These are phyloP conservation scores for Gymnocheta viridis DNA, from an alignment of 2,888 invertebrate species.

Conservation along the genomic window DNA sequence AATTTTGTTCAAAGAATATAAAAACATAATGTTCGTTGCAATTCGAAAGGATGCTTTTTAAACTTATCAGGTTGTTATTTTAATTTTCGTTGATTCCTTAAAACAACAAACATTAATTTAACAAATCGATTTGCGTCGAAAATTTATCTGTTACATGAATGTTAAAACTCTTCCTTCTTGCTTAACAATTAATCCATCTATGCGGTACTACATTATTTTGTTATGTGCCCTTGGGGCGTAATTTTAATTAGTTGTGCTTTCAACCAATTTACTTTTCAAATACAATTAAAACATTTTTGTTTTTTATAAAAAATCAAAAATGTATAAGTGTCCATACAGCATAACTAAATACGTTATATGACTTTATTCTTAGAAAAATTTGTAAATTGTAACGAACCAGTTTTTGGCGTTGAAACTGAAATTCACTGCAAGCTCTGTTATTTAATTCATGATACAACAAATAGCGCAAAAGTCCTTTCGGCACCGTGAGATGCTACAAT, in stretches of 20 bases:
- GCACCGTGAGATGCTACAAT: no score
- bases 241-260: conserved; percentile 80
- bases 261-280: conserved; percentile 81
- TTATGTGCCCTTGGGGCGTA: conserved; percentile 82
- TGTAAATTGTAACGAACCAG: background rate
- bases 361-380: background rate
- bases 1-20: no score
- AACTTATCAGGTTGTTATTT: no score
- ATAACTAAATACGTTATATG: background rate
- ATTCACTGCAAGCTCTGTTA: no score
- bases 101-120: no score
- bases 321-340: background rate
- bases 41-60: no score
- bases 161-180: background rate
- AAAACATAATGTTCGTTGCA: no score
- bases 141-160: no score
- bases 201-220: conserved; percentile 66
- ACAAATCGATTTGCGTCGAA: no score
- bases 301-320: conserved; percentile 68
- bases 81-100: no score
- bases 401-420: background rate
- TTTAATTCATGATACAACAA: no score
- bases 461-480: no score
- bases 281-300: conserved; percentile 78
- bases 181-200: conserved; percentile 35